Evolutionary conservation across 1,140 invertebrate species (phyloP).

Genomic region (Rhagoletis zephyria): DNA sequence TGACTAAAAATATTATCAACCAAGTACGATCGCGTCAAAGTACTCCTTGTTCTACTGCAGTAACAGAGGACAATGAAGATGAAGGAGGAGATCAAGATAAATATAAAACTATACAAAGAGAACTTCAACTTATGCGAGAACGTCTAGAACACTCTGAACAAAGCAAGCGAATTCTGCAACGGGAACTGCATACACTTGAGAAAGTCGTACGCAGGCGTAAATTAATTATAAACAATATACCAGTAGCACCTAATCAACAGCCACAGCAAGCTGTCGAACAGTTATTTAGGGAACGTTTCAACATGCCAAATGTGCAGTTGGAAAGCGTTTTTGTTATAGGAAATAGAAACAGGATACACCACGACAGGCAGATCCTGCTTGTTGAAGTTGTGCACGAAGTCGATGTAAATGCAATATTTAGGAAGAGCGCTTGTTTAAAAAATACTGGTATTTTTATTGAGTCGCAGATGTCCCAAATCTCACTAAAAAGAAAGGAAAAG

Average conservation of each 20-base stretch:
- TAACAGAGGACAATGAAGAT: background rate
- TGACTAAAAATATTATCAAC: slow-evolving; percentile 3
- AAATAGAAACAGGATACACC: background rate
- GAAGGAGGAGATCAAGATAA: background rate
- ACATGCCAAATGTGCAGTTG: slow-evolving; percentile 24
- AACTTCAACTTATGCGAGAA: slow-evolving; percentile 27
- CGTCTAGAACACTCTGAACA: slow-evolving; percentile 36
- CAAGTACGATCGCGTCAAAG: background rate
- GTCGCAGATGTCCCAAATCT: slow-evolving; percentile 45
- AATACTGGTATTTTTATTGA: slow-evolving; percentile 54
- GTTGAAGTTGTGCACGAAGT: slow-evolving; percentile 23
- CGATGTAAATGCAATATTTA: slow-evolving; percentile 50
- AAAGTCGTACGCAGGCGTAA: slow-evolving; percentile 48
- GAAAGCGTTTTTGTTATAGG: slow-evolving; percentile 14
- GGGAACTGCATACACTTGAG: slow-evolving; percentile 53
- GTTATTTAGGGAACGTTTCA: slow-evolving; percentile 33
- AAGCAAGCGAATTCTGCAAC: slow-evolving; percentile 51
- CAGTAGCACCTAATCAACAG: background rate
- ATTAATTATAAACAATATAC: slow-evolving; percentile 54
- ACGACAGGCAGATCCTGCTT: background rate
- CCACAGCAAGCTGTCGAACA: slow-evolving; percentile 34
- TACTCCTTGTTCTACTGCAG: background rate
- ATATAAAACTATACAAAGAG: slow-evolving; percentile 40
- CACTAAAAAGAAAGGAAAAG: slow-evolving; percentile 54
- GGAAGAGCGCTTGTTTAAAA: slow-evolving; percentile 52